phyloP scores from a whole-genome alignment of 2,797 vertebrate species.

The Pogonophryne albipinna region DNA sequence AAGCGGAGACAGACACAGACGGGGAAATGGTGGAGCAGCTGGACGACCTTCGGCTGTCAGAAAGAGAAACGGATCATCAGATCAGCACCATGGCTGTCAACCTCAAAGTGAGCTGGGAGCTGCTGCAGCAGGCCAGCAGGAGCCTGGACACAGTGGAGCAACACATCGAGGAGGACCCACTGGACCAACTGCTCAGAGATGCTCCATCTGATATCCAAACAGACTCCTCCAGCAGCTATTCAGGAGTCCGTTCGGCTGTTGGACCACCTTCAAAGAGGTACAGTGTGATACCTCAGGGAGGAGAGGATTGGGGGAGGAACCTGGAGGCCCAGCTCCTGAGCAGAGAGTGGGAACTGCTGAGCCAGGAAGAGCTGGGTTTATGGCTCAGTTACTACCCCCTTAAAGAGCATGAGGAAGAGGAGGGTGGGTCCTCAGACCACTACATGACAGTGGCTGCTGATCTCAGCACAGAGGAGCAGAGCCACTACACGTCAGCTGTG shows the following conservation, averaged over 20 bases:
- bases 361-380: conserved; percentile 17
- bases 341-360: conserved; percentile 10
- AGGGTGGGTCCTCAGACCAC: not conserved
- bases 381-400: conserved; percentile 26
- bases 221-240: not conserved
- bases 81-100: conserved; percentile 65
- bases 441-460: not conserved
- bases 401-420: not conserved
- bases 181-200: conserved; percentile 10
- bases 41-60: not conserved
- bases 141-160: conserved; percentile 47
- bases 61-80: conserved; percentile 26
- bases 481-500: conserved; percentile 60
- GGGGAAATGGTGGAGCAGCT: not conserved
- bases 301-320: not conserved
- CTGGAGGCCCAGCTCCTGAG: conserved; percentile 30
- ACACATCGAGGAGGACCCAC: conserved; percentile 6
- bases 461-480: conserved; percentile 33
- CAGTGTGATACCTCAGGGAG: not conserved
- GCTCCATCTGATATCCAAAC: not conserved
- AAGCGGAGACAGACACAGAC: not conserved
- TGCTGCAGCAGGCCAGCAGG: conserved; percentile 61
- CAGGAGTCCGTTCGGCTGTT: conserved; percentile 33
- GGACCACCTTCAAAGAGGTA: conserved; percentile 61
- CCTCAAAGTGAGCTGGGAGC: conserved; percentile 69